Evolutionary conservation across 2,888 invertebrate genomes (phyloP), one percentile per base, ranked within the genome.

Genomic region (Deilephila elpenor): DNA sequence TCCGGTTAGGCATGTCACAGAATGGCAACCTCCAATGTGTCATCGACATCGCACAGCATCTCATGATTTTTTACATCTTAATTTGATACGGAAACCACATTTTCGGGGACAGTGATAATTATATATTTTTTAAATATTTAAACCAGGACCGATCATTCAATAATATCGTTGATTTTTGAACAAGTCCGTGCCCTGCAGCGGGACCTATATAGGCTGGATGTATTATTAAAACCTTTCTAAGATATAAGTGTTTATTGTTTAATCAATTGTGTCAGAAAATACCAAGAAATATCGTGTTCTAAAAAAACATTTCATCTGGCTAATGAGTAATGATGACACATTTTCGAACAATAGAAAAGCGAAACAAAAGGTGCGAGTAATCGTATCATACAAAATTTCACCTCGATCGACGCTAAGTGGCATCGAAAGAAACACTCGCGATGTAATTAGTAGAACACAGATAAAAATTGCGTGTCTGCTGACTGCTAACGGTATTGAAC

Each of bases 401-500:
- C 74, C 60, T 60, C 72, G 71, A 74, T 72, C 75, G 71, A 73
- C 72, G 76, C 72, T 82, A 79, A 82, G 77, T 75, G 75, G 53
- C 64, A 67, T 70, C 67, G 72, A n/a, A 73, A 75, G 72, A 77
- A 78, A 76, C 75, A 59, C 73, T 76, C 70, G 77, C 73, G 74
- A 74, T 75, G 61, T 71, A 73, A 70, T 73, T 61, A 61, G 73
- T 37, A 7, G n/a, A 34, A 37, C 37, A 37, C 37, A 64, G 64
- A 37, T 11, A 37, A 62, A 62, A 19, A 37, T 5, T 67, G 25
- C 14, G 34, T 17, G 67, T 51, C 25, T 60, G 29, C 17, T 60
- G 32, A 67, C 25, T 60, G 29, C 17, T 60, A 60, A 67, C 25
- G 67, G 44, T 67, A 44, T 67, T 25, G 20, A 51, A 51, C 14